phyloP scores from a whole-genome alignment of 1,140 invertebrate genomes.

The Drosophila suzukii region DNA sequence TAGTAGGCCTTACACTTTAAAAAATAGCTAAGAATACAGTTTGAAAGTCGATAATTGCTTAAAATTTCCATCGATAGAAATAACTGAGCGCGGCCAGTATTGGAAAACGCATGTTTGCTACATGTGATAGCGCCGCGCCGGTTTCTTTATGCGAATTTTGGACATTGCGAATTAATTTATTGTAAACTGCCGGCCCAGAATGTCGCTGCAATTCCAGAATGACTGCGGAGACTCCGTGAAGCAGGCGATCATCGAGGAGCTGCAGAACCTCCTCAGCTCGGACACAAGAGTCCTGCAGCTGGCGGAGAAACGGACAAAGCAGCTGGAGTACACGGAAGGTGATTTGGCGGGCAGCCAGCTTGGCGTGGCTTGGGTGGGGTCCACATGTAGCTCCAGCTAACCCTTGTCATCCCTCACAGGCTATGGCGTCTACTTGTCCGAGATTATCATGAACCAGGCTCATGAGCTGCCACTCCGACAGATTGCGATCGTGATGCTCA shows the following conservation, averaged over 20 bases:
- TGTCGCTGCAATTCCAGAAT: slow-evolving; percentile 78
- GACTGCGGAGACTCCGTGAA: slow-evolving; percentile 78
- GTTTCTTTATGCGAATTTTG: slow-evolving; percentile 34
- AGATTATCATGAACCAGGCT: slow-evolving; percentile 89
- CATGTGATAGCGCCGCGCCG: slow-evolving; percentile 33
- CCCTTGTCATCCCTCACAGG: slow-evolving; percentile 83
- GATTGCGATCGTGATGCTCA: slow-evolving; percentile 90
- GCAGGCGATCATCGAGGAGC: slow-evolving; percentile 78
- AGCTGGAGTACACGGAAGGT: slow-evolving; percentile 84
- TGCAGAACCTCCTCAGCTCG: slow-evolving; percentile 79
- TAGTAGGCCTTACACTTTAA: background rate
- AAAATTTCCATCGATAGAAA: background rate
- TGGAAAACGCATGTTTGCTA: background rate
- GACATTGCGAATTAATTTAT: slow-evolving; percentile 19
- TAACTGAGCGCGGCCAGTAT: background rate
- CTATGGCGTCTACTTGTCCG: slow-evolving; percentile 90
- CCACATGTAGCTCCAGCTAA: background rate
- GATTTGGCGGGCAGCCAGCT: slow-evolving; percentile 47
- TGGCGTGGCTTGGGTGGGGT: slow-evolving; percentile 18
- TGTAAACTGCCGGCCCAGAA: slow-evolving; percentile 16
- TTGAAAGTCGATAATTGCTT: background rate
- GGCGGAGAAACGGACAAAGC: slow-evolving; percentile 76
- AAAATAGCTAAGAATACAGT: background rate
- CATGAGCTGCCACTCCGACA: slow-evolving; percentile 88
- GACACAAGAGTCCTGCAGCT: slow-evolving; percentile 64